phyloP scores from a whole-genome alignment of 2,888 invertebrate species.

The Amblyjoppa proteus region DNA sequence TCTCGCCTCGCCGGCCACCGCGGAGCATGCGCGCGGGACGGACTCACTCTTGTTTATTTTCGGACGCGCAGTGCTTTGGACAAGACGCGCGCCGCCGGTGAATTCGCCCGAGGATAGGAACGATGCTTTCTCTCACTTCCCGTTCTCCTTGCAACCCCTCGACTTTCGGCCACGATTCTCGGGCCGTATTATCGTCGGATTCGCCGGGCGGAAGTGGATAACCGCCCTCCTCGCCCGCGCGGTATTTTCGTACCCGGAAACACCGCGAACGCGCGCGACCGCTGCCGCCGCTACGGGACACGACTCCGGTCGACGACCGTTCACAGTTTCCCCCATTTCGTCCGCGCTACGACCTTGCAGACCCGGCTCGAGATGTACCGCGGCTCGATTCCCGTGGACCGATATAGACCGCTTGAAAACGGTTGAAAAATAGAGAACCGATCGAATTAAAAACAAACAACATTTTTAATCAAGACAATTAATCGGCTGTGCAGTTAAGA shows the following conservation, averaged over 20 bases:
- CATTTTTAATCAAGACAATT: neutral
- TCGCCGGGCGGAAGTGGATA: conserved; percentile 59
- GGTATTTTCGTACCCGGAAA: conserved; percentile 67
- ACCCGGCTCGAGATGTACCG: neutral
- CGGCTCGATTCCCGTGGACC: neutral
- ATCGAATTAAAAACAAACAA: too few relatives aligned
- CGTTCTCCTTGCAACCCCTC: conserved; percentile 17
- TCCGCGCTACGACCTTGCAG: conserved; percentile 34
- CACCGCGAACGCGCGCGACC: conserved; percentile 15
- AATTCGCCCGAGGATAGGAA: neutral
- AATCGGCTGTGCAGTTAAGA: neutral
- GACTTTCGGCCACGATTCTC: neutral
- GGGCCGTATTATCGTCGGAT: conserved; percentile 40
- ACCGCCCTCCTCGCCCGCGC: conserved; percentile 37
- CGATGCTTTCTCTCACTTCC: conserved; percentile 3
- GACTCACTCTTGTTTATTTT: conserved; percentile 48
- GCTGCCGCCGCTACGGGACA: conserved; percentile 23
- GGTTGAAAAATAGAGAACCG: too few relatives aligned
- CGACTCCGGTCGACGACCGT: conserved; percentile 59
- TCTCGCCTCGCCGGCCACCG: conserved; percentile 26
- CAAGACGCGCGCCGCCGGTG: neutral
- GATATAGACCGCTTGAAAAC: neutral
- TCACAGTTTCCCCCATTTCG: conserved; percentile 12
- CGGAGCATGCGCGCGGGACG: conserved; percentile 13
- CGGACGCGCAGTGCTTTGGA: conserved; percentile 17